Evolutionary conservation across 1,140 invertebrate species (phyloP).

Genomic region (Drosophila kikkawai): DNA sequence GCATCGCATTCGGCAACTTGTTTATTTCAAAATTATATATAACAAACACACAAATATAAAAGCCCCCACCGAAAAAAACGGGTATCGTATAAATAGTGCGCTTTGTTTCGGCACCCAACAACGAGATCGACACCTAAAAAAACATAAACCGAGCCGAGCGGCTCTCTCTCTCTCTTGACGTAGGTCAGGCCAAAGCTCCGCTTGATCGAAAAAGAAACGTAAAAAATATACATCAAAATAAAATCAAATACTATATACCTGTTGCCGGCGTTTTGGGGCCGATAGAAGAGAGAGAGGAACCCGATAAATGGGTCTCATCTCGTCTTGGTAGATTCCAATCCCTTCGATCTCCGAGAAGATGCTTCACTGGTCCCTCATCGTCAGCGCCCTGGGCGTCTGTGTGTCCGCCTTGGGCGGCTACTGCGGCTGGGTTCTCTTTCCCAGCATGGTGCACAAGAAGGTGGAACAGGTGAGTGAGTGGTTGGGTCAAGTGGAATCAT

Average conservation of each 20-base stretch:
- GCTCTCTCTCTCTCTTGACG: slow-evolving; percentile 60
- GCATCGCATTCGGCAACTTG: slow-evolving; percentile 78
- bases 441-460: slow-evolving; percentile 83
- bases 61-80: slow-evolving; percentile 53
- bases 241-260: slow-evolving; percentile 16
- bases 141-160: slow-evolving; percentile 11
- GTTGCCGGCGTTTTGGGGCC: slow-evolving; percentile 33
- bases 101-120: slow-evolving; percentile 73
- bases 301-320: slow-evolving; percentile 32
- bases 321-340: background rate
- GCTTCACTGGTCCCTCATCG: slow-evolving; percentile 77
- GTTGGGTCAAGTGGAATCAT: background rate
- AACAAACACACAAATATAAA: slow-evolving; percentile 64
- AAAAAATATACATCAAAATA: background rate
- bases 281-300: slow-evolving; percentile 6
- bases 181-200: slow-evolving; percentile 69
- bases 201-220: slow-evolving; percentile 1
- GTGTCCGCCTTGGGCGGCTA: slow-evolving; percentile 75
- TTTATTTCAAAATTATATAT: slow-evolving; percentile 81
- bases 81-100: slow-evolving; percentile 80
- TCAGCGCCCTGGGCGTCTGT: slow-evolving; percentile 75
- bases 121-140: slow-evolving; percentile 35
- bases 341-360: slow-evolving; percentile 34
- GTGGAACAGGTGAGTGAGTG: slow-evolving; percentile 85
- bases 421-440: slow-evolving; percentile 85